Evolutionary conservation across 2,888 invertebrate genomes (phyloP).

Genomic region (Fabriciana adippe): DNA sequence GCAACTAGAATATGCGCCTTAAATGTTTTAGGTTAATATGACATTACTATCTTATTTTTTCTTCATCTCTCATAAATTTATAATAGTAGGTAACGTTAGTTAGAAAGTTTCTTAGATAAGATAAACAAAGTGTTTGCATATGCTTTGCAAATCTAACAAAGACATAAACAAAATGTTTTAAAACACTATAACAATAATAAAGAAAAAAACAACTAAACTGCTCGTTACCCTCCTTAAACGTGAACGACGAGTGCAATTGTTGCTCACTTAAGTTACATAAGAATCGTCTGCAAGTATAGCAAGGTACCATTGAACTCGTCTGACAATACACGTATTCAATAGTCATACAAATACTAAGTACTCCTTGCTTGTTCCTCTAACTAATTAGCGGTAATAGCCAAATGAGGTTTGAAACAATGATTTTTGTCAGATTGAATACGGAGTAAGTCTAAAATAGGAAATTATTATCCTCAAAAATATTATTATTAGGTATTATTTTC

Average conservation of each 20-base stretch:
- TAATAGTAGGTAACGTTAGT: too few relatives aligned
- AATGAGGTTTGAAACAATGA: constrained; percentile 6
- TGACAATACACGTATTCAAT: constrained; percentile 16
- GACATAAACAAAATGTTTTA: constrained; percentile 3
- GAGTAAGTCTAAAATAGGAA: too few relatives aligned
- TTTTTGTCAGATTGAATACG: too few relatives aligned
- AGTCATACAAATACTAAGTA: constrained; percentile 18
- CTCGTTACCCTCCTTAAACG: constrained; percentile 21
- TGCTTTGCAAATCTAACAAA: background rate
- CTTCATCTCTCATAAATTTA: too few relatives aligned
- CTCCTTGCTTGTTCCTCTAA: constrained; percentile 3
- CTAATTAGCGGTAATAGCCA: constrained; percentile 15
- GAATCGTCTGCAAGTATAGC: constrained; percentile 12
- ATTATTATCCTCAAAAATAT: too few relatives aligned
- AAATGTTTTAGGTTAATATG: too few relatives aligned
- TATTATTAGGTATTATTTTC: too few relatives aligned
- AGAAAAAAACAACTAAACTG: constrained; percentile 13
- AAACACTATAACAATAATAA: constrained; percentile 11
- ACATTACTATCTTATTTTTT: too few relatives aligned
- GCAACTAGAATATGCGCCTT: too few relatives aligned
- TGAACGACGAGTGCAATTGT: constrained; percentile 30
- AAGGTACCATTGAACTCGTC: constrained; percentile 14
- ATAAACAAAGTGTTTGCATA: too few relatives aligned
- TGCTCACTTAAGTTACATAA: constrained; percentile 30
- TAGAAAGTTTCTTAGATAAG: too few relatives aligned